These are phyloP conservation scores for Brachyalestes nurse DNA, from an alignment of 2,797 vertebrate species.

Conservation along the genomic window DNA sequence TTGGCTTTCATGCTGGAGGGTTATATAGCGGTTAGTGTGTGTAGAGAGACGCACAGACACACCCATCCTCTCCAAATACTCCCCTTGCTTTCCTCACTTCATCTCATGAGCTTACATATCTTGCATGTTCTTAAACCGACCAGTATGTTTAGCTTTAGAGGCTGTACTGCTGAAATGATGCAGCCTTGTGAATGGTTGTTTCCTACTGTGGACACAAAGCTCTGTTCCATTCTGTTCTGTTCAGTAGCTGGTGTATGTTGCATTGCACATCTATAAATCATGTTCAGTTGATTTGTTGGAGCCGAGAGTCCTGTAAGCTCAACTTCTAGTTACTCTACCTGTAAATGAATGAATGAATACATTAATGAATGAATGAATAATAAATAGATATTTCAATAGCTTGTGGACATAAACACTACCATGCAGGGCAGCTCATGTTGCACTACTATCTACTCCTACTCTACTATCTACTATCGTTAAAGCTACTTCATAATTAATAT, in stretches of 20 bases:
- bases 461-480: too few species aligned
- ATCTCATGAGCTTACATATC: not conserved
- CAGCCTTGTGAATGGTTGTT: not conserved
- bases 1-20: conserved; percentile 24
- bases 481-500: too few species aligned
- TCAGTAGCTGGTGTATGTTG: not conserved
- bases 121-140: not conserved
- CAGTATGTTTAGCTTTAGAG: not conserved
- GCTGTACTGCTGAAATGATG: not conserved
- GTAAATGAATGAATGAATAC: too few species aligned
- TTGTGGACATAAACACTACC: too few species aligned
- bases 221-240: not conserved
- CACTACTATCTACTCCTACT: too few species aligned
- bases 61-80: not conserved
- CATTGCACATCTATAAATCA: not conserved
- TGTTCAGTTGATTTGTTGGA: not conserved
- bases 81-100: not conserved
- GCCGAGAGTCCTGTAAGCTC: not conserved
- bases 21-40: conserved; percentile 1
- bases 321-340: too few species aligned
- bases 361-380: too few species aligned
- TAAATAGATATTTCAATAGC: too few species aligned
- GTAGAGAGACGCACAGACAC: not conserved
- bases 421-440: too few species aligned
- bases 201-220: not conserved